phyloP scores from a whole-genome alignment of 2,113 vertebrate species.

The Lycaon pictus region DNA sequence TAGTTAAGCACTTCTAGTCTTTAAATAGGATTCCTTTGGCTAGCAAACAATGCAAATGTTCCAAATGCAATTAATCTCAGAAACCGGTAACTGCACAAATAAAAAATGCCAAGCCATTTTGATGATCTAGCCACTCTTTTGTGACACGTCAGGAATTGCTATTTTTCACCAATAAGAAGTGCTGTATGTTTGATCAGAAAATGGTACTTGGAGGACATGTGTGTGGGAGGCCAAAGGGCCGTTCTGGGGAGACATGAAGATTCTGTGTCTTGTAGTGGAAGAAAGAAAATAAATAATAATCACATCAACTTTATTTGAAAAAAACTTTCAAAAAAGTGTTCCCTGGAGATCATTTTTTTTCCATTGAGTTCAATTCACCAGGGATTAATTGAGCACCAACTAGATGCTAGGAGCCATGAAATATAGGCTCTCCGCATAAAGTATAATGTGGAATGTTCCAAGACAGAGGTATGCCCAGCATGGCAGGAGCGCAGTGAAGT shows the following conservation, averaged over 20 bases:
- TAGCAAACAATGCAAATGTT: neutral
- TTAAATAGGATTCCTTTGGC: conserved; percentile 55
- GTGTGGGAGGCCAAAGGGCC: neutral
- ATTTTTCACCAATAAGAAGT: neutral
- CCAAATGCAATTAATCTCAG: conserved; percentile 51
- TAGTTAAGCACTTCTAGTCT: conserved; percentile 44
- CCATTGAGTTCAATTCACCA: neutral
- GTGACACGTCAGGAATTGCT: neutral
- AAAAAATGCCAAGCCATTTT: neutral
- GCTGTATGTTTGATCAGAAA: neutral
- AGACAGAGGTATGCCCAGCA: neutral
- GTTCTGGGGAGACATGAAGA: neutral
- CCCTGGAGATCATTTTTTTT: neutral
- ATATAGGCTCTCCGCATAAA: neutral
- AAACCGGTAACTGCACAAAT: neutral
- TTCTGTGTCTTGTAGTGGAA: neutral
- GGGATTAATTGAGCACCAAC: neutral
- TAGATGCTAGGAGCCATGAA: neutral
- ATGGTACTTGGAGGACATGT: neutral
- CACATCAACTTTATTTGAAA: neutral
- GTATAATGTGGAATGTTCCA: neutral
- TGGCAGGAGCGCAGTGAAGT: no score
- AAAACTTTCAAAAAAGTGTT: neutral
- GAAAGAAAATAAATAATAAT: neutral
- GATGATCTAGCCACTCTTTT: neutral